These are phyloP conservation scores for Phenganax stokvisi DNA, from an alignment of 92 coral and sea anemone species.

Conservation along the genomic window DNA sequence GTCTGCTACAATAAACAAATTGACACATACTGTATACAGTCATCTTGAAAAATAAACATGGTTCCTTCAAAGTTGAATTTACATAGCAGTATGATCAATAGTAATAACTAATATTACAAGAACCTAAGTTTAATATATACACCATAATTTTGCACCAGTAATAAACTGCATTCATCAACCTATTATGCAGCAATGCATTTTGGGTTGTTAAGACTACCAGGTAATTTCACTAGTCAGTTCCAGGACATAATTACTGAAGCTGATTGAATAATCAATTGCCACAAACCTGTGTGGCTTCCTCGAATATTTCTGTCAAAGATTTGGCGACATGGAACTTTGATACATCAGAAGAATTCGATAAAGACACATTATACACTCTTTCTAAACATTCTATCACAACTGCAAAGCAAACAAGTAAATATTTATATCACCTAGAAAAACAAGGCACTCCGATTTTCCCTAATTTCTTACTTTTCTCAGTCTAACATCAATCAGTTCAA, in stretches of 20 bases:
- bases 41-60: neutral
- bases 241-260: no score
- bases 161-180: no score
- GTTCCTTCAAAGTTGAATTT: neutral
- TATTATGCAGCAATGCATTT: no score
- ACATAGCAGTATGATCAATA: neutral
- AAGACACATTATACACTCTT: slow-evolving; percentile 70
- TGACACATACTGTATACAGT: neutral
- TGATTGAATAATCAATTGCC: neutral
- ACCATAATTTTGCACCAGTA: no score
- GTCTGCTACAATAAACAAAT: slow-evolving; percentile 38
- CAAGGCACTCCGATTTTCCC: no score
- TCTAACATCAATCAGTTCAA: no score
- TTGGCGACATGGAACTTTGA: slow-evolving; percentile 56
- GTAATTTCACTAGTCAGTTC: no score
- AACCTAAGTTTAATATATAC: no score
- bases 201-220: no score
- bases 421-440: neutral
- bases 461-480: no score
- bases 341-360: slow-evolving; percentile 49
- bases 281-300: slow-evolving; percentile 54
- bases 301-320: slow-evolving; percentile 82
- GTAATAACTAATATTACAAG: no score
- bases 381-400: slow-evolving; percentile 95
- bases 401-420: slow-evolving; percentile 12